A percentile compares a stretch with the other conserved stretches of the same genome.
Conservation (phyloP, 2,113 vertebrate genomes). For the Phyllostomus discolor region DNA sequence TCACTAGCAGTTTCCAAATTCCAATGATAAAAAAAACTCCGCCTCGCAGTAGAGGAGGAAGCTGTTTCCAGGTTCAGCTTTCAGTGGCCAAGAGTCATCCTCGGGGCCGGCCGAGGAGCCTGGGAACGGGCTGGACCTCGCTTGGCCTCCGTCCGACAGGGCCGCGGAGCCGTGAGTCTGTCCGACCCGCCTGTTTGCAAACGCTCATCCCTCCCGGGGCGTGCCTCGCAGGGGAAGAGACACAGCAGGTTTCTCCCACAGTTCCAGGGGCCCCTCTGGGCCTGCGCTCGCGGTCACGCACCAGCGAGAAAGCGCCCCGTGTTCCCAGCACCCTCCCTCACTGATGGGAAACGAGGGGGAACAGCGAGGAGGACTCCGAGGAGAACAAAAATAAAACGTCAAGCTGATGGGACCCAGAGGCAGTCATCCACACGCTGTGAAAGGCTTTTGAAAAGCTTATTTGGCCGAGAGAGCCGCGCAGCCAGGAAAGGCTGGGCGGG, state of each 20-base stretch:
- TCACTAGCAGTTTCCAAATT: background rate
- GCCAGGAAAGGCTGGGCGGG: conserved; percentile 39
- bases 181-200: background rate
- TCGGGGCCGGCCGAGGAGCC: background rate
- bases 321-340: background rate
- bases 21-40: background rate
- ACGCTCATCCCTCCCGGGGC: background rate
- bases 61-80: background rate
- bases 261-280: background rate
- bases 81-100: background rate
- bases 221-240: background rate
- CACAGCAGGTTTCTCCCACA: background rate
- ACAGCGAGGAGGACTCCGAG: conserved; percentile 9
- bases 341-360: conserved; percentile 8
- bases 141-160: background rate
- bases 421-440: background rate
- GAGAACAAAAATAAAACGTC: conserved; percentile 52
- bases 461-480: conserved; percentile 20
- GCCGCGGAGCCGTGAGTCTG: background rate
- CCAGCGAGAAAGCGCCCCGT: background rate
- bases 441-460: conserved; percentile 54
- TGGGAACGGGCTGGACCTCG: background rate
- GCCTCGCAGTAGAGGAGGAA: background rate
- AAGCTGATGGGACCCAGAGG: conserved; percentile 47
- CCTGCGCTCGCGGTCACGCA: background rate